Percentiles rank a stretch among this genome's conserved stretches.
phyloP scores from a whole-genome alignment of 1,140 invertebrate species.

The Drepana arcuata region DNA sequence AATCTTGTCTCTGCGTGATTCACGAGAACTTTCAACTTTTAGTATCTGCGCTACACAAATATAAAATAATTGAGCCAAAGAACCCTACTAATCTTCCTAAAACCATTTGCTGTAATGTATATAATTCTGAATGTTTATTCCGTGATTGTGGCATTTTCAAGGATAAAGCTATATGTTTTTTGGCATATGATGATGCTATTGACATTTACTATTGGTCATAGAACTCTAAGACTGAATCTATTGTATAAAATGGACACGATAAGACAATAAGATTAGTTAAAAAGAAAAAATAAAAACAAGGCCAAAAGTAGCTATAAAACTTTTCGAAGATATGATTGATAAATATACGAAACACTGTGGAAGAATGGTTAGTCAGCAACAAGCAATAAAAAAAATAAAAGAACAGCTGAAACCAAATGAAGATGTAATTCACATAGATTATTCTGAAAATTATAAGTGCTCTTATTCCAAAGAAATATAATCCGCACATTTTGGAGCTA shows the following conservation, averaged over 20 bases:
- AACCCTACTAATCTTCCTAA: not conserved
- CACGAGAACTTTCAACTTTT: constrained; percentile 6
- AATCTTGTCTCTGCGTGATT: constrained; percentile 4
- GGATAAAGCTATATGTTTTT: constrained; percentile 1
- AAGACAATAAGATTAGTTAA: not conserved
- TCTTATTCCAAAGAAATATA: constrained; percentile 38
- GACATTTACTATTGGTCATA: constrained; percentile 1
- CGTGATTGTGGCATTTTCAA: constrained; percentile 1
- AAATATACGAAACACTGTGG: not conserved
- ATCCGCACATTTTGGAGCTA: constrained; percentile 38
- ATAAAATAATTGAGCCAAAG: not conserved
- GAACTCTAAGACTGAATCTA: constrained; percentile 14
- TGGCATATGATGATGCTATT: constrained; percentile 1
- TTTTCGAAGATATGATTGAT: not conserved
- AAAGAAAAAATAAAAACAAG: not conserved
- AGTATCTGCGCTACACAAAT: not conserved
- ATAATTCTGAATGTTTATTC: constrained; percentile 1
- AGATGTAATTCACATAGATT: constrained; percentile 19
- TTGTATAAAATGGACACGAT: not conserved
- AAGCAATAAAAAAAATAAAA: constrained; percentile 21
- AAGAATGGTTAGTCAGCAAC: constrained; percentile 24
- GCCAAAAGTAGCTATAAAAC: not conserved
- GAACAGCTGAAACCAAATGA: constrained; percentile 20
- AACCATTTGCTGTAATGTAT: constrained; percentile 1
- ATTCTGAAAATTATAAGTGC: constrained; percentile 34